Evolutionary conservation across 1,140 invertebrate genomes (phyloP), one percentile per base, ranked within the genome.

Genomic region (Dolichoris vasculosae): DNA sequence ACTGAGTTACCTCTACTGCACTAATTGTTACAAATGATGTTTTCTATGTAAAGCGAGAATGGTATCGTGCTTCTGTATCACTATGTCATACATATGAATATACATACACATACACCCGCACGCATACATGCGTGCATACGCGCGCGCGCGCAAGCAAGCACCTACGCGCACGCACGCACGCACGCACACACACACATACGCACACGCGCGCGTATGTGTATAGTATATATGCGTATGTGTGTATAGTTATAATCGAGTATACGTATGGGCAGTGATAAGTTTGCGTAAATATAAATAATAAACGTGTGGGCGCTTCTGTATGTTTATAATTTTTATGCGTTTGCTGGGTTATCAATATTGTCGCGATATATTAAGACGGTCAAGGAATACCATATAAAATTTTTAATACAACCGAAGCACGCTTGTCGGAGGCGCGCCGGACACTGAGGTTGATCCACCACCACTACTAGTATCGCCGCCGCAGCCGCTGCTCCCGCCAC

Each of bases 391-490:
- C 59, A 51, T 78, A 43, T 67, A 38, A 48, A 26, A 26, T 55
- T 67, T 83, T 32, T 26, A 9, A 80, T 46, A 82, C 85, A 77
- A 82, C 89, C 93, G 92, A 93, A 91, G 91, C 92, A 93, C 92
- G 91, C 92, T 92, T 91, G 87, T 91, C 92, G 93, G 91, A 93
- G 92, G 91, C 93, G 92, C 92, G 92, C 93, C 91, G 91, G 92
- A 92, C 92, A 92, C 92, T 93, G 92, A 93, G 91, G 91, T 91
- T 91, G 91, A 93, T 92, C 90, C 90, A 91, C 91, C 89, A 92
- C 90, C 88, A 87, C 87, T 85, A 89, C 86, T 85, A 87, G 75
- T 51, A 79, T 78, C 75, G 64, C 82, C 76, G 84, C 75, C 86
- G 77, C 77, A 86, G 88, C 88, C 87, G 87, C 87, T 86, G 79